Percentiles rank a stretch among this genome's conserved stretches.
phyloP scores from a whole-genome alignment of 2,888 invertebrate species.

The Drosophila atroscutellata region DNA sequence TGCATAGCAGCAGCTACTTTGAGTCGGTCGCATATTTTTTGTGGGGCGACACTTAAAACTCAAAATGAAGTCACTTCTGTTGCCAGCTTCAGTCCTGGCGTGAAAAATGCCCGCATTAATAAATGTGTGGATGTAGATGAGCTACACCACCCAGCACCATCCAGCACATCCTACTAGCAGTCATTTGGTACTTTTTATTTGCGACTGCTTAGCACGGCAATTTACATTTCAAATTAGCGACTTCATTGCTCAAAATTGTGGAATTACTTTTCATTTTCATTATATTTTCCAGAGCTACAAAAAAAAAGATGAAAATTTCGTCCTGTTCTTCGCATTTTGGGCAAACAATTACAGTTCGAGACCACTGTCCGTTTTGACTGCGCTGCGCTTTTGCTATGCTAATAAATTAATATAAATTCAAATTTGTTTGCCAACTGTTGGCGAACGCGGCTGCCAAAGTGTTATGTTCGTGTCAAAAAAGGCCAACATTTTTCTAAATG shows the following conservation, averaged over 20 bases:
- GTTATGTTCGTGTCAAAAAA: conserved; percentile 69
- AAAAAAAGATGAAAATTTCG: conserved; percentile 36
- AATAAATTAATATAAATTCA: conserved; percentile 85
- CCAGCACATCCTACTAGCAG: conserved; percentile 2
- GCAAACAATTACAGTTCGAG: neutral
- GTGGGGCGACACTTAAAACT: conserved; percentile 68
- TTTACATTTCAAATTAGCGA: conserved; percentile 81
- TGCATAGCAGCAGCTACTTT: conserved; percentile 63
- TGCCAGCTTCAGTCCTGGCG: conserved; percentile 56
- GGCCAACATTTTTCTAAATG: conserved; percentile 68
- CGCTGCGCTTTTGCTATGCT: conserved; percentile 80
- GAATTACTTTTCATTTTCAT: conserved; percentile 79
- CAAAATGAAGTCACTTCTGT: conserved; percentile 74
- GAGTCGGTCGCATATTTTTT: conserved; percentile 65
- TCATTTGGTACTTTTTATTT: conserved; percentile 45
- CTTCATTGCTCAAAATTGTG: conserved; percentile 76
- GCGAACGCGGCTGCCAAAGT: conserved; percentile 67
- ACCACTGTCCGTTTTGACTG: conserved; percentile 23
- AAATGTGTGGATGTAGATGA: conserved; percentile 52
- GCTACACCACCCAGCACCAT: neutral
- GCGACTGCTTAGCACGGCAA: conserved; percentile 65
- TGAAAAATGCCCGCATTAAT: conserved; percentile 75
- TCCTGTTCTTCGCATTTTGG: conserved; percentile 2
- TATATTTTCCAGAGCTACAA: conserved; percentile 48
- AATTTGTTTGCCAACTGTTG: conserved; percentile 82